Percentiles rank a stretch among this genome's conserved stretches.
These are phyloP conservation scores for Chelonia mydas DNA, from an alignment of 2,797 vertebrate genomes.

Conservation along the genomic window DNA sequence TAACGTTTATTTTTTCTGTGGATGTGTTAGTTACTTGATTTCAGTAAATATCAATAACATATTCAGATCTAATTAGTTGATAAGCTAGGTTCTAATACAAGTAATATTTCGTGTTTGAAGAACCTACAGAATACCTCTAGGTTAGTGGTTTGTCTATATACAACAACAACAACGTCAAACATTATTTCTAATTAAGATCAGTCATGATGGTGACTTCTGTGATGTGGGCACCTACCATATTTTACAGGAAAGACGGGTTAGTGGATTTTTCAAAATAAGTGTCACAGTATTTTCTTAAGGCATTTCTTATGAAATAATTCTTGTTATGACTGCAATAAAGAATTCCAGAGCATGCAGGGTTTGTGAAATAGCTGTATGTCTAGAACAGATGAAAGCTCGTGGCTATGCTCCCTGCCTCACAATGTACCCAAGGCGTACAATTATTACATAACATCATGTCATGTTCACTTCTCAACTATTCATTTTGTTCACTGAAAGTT, in stretches of 20 bases:
- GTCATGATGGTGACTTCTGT: neutral
- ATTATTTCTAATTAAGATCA: slow-evolving; percentile 13
- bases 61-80: neutral
- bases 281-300: slow-evolving; percentile 5
- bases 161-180: neutral
- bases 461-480: slow-evolving; percentile 60
- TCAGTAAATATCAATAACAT: neutral
- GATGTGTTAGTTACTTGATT: neutral
- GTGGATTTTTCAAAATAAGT: slow-evolving; percentile 1
- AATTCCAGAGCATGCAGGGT: slow-evolving; percentile 18
- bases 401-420: slow-evolving; percentile 52
- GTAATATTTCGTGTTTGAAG: neutral
- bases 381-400: slow-evolving; percentile 56
- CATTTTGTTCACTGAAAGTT: slow-evolving; percentile 54
- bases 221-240: neutral
- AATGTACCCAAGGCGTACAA: slow-evolving; percentile 38
- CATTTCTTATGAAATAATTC: slow-evolving; percentile 41
- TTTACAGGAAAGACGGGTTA: slow-evolving; percentile 21
- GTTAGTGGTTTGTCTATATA: neutral
- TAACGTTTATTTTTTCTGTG: neutral
- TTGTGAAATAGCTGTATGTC: slow-evolving; percentile 54
- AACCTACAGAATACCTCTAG: neutral
- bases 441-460: slow-evolving; percentile 49
- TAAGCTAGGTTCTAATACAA: neutral
- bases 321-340: slow-evolving; percentile 29